Percentiles rank a stretch among this genome's conserved stretches.
phyloP scores from a whole-genome alignment of 2,888 invertebrate genomes.

The Gymnoscelis rufifasciata region DNA sequence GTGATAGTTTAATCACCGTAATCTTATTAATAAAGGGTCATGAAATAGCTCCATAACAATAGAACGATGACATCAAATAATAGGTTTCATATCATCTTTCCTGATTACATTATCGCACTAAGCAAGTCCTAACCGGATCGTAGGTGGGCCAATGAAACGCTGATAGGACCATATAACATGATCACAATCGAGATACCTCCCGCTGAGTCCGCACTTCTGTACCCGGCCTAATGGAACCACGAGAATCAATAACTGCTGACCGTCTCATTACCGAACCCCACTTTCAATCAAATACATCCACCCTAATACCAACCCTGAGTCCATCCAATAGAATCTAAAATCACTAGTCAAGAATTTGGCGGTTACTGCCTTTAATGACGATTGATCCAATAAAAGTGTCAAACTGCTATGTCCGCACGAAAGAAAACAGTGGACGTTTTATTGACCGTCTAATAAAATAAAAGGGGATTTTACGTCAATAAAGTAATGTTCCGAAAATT shows the following conservation, averaged over 20 bases:
- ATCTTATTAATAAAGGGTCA: too few relatives aligned
- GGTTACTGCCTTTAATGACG: slow-evolving; percentile 18
- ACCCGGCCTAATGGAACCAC: slow-evolving; percentile 37
- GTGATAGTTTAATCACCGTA: too few relatives aligned
- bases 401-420: slow-evolving; percentile 44
- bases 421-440: slow-evolving; percentile 58
- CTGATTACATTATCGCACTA: slow-evolving; percentile 1
- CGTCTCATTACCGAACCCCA: slow-evolving; percentile 68
- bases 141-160: slow-evolving; percentile 15
- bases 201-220: slow-evolving; percentile 31
- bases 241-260: slow-evolving; percentile 77
- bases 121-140: slow-evolving; percentile 4
- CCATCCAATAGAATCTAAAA: slow-evolving; percentile 8
- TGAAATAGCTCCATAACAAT: too few relatives aligned
- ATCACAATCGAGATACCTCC: slow-evolving; percentile 31
- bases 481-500: slow-evolving; percentile 19
- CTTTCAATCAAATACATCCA: slow-evolving; percentile 56
- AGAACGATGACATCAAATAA: too few relatives aligned
- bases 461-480: slow-evolving; percentile 34
- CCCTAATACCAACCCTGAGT: slow-evolving; percentile 34
- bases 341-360: slow-evolving; percentile 1
- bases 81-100: neutral
- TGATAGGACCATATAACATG: slow-evolving; percentile 27
- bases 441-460: slow-evolving; percentile 62
- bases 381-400: slow-evolving; percentile 34